phyloP scores from a whole-genome alignment of 2,113 vertebrate genomes.

The Zootoca vivipara region DNA sequence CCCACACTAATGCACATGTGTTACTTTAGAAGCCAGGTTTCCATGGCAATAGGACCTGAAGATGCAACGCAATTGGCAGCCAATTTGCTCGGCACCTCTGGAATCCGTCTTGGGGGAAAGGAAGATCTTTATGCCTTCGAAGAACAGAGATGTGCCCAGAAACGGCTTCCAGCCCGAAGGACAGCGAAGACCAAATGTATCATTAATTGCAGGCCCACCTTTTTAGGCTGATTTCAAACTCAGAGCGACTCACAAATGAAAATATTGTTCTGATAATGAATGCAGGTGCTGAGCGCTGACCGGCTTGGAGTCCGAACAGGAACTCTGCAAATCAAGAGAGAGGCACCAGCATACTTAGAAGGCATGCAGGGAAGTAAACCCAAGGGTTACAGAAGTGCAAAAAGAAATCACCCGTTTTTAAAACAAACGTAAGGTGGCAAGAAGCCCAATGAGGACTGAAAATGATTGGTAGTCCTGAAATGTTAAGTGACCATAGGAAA shows the following conservation, averaged over 20 bases:
- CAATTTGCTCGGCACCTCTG: not conserved
- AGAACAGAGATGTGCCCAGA: not conserved
- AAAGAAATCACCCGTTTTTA: not conserved
- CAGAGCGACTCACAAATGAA: not conserved
- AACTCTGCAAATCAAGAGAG: not conserved
- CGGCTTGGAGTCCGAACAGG: not conserved
- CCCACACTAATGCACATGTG: constrained; percentile 18
- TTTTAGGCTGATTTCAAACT: not conserved
- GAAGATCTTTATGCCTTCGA: not conserved
- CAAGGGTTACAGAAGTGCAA: not conserved
- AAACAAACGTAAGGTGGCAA: not conserved
- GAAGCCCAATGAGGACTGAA: not conserved
- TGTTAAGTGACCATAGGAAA: not conserved
- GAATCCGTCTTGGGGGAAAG: not conserved
- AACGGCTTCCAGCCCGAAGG: not conserved
- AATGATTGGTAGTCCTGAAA: not conserved
- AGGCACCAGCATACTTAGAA: not conserved
- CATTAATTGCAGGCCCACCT: not conserved
- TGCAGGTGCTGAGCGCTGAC: not conserved
- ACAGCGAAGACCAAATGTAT: not conserved
- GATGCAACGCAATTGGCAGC: not conserved
- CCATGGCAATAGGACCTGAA: not conserved
- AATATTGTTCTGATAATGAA: not conserved
- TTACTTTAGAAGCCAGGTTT: not conserved
- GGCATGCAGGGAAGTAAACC: not conserved